These are phyloP conservation scores for Glossophaga mutica DNA, from an alignment of 2,797 vertebrate genomes.

Conservation along the genomic window DNA sequence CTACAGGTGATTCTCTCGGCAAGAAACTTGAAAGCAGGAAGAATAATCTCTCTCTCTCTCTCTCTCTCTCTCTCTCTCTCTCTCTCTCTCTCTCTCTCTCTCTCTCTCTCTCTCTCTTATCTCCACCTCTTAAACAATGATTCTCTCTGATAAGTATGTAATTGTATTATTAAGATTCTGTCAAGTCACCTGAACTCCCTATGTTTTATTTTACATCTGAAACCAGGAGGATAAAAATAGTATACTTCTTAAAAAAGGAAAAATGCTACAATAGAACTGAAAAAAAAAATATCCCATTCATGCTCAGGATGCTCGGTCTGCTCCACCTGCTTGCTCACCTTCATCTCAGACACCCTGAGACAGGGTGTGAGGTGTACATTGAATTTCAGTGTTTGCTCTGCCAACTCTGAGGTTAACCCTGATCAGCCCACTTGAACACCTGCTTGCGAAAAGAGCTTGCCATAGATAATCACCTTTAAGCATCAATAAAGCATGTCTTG, in stretches of 20 bases:
- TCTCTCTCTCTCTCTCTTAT: not conserved
- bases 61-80: no score
- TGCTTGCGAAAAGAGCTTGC: not conserved
- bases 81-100: not conserved
- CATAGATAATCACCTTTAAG: not conserved
- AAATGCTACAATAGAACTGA: not conserved
- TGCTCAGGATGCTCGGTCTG: not conserved
- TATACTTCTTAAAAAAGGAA: not conserved
- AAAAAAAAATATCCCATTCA: not conserved
- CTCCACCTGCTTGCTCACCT: not conserved
- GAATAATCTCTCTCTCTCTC: not conserved
- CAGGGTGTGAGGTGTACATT: not conserved
- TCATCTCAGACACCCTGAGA: not conserved
- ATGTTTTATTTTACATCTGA: not conserved
- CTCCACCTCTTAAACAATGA: not conserved
- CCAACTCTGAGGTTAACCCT: not conserved
- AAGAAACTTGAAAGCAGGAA: not conserved
- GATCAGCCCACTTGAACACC: not conserved
- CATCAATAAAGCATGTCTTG: no score
- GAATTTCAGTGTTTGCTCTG: not conserved
- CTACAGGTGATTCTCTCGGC: not conserved
- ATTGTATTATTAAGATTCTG: not conserved
- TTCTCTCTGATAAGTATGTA: not conserved
- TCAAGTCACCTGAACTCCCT: not conserved
- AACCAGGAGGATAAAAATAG: not conserved